These are phyloP conservation scores for Cheilosia grossa DNA, from an alignment of 2,888 invertebrate genomes.

Conservation along the genomic window DNA sequence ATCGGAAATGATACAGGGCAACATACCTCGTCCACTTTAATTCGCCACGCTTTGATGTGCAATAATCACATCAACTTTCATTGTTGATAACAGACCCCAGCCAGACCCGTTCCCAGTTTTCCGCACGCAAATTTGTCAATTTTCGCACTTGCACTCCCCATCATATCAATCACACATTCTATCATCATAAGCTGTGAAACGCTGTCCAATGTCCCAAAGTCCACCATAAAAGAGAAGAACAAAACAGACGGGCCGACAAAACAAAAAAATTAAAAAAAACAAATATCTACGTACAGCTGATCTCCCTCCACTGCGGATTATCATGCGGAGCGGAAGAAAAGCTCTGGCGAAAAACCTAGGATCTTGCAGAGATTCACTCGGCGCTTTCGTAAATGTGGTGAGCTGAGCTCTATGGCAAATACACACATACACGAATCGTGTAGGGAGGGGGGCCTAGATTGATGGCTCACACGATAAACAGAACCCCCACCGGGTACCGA, in stretches of 20 bases:
- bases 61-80: conserved; percentile 38
- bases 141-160: conserved; percentile 61
- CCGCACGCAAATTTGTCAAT: conserved; percentile 72
- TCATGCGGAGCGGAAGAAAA: conserved; percentile 45
- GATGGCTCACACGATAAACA: conserved; percentile 67
- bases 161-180: conserved; percentile 11
- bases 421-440: conserved; percentile 34
- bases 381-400: conserved; percentile 44
- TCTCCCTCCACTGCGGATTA: conserved; percentile 20
- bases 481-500: conserved; percentile 47
- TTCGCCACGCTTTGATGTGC: conserved; percentile 57
- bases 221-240: conserved; percentile 17
- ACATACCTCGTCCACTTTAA: neutral
- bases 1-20: neutral
- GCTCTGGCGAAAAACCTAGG: conserved; percentile 70
- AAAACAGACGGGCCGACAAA: conserved; percentile 45
- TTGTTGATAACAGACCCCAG: conserved; percentile 46
- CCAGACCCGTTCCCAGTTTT: conserved; percentile 44
- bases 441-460: conserved; percentile 52
- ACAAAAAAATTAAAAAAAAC: neutral
- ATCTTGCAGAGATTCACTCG: conserved; percentile 62
- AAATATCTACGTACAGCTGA: neutral
- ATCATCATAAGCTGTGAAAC: neutral
- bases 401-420: conserved; percentile 10
- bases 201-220: conserved; percentile 2